These are phyloP conservation scores for Podocnemis expansa DNA, from an alignment of 2,113 vertebrate species.

Conservation along the genomic window DNA sequence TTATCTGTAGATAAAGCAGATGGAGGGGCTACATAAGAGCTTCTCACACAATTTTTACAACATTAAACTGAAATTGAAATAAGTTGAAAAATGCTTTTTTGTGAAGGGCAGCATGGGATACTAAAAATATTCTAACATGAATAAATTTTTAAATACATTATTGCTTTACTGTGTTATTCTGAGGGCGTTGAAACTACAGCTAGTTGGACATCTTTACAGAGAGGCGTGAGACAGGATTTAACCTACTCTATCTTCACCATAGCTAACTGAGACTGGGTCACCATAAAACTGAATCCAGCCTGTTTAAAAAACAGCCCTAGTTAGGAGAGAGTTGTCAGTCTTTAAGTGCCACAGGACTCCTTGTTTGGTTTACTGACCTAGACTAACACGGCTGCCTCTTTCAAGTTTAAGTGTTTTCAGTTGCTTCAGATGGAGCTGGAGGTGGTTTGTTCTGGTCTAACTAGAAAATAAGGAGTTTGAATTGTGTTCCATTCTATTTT, in stretches of 20 bases:
- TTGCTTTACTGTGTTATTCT: accelerated
- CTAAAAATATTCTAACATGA: background rate
- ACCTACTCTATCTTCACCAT: background rate
- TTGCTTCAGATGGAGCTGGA: background rate
- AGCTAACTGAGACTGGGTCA: accelerated
- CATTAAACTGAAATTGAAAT: background rate
- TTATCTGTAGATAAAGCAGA: background rate
- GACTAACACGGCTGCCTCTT: no score
- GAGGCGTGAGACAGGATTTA: background rate
- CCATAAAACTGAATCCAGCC: background rate
- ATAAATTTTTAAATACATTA: background rate
- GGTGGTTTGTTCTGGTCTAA: background rate
- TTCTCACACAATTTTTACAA: background rate
- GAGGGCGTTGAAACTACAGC: accelerated
- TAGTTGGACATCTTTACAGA: background rate
- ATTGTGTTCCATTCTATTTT: background rate
- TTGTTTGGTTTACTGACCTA: no score
- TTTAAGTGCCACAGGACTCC: no score
- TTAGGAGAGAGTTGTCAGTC: background rate
- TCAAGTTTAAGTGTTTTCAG: background rate
- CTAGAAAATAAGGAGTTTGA: background rate
- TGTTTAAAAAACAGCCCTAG: background rate
- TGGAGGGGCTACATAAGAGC: background rate
- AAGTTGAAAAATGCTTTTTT: background rate
- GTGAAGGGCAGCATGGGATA: background rate